Percentiles rank a stretch among this genome's conserved stretches.
Evolutionary conservation across 1,140 invertebrate species (phyloP).

Genomic region (Armadillidium nasatum): DNA sequence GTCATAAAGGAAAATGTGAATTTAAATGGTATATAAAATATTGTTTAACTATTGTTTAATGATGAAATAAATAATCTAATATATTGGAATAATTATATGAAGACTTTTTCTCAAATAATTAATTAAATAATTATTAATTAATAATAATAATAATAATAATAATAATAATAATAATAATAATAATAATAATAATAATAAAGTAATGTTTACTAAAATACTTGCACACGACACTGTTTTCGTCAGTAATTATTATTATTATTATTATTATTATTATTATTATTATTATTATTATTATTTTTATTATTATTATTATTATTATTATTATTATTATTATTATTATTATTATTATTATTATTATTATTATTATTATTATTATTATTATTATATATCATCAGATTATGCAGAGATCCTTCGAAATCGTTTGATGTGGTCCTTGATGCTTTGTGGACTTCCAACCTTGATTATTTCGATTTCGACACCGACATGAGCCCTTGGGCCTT

Average conservation of each 20-base stretch:
- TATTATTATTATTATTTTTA: constrained; percentile 8
- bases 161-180: no score
- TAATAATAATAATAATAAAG: no score
- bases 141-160: no score
- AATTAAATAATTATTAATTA: no score
- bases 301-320: neutral
- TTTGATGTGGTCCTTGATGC: constrained; percentile 49
- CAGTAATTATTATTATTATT: neutral
- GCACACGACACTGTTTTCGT: no score
- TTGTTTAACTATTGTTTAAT: no score
- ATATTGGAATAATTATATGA: no score
- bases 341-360: constrained; percentile 6
- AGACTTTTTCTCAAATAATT: no score
- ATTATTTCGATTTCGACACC: constrained; percentile 61
- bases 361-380: constrained; percentile 7
- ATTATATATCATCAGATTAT: neutral
- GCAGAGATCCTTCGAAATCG: neutral
- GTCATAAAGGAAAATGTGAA: no score
- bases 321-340: constrained; percentile 5
- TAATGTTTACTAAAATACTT: no score
- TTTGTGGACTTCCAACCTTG: constrained; percentile 49
- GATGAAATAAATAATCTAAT: no score
- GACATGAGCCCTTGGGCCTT: constrained; percentile 59
- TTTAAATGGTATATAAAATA: no score
- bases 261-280: constrained; percentile 6